phyloP scores from a whole-genome alignment of 2,797 vertebrate species.

The Neopelma chrysocephalum region DNA sequence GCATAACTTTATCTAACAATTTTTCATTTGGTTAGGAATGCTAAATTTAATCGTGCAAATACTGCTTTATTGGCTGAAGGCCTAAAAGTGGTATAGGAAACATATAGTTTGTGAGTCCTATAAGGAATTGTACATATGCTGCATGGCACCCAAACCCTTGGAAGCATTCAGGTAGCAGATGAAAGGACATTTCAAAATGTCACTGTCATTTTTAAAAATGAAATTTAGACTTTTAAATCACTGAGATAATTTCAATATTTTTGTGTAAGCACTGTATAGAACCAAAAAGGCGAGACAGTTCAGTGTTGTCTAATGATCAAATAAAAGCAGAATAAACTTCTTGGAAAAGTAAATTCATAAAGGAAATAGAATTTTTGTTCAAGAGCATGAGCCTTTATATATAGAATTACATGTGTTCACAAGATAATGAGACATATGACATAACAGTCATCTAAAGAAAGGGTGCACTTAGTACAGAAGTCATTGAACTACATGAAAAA shows the following conservation, averaged over 20 bases:
- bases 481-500: background rate
- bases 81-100: background rate
- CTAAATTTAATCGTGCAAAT: background rate
- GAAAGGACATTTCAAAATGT: background rate
- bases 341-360: background rate
- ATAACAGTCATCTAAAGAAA: background rate
- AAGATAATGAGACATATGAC: background rate
- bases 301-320: background rate
- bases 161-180: background rate
- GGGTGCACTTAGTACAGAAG: background rate
- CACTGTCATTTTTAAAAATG: background rate
- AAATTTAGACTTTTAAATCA: background rate
- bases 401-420: background rate
- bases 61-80: background rate
- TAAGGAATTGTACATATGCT: background rate
- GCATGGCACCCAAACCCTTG: background rate
- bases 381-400: background rate
- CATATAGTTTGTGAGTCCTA: accelerated
- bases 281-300: background rate
- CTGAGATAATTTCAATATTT: background rate
- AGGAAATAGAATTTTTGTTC: background rate
- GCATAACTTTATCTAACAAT: background rate
- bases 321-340: background rate
- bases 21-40: background rate
- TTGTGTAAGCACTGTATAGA: background rate